A percentile compares a stretch with the other conserved stretches of the same genome.
phyloP scores from a whole-genome alignment of 2,888 invertebrate genomes.

The Pachycephus smyrnensis region DNA sequence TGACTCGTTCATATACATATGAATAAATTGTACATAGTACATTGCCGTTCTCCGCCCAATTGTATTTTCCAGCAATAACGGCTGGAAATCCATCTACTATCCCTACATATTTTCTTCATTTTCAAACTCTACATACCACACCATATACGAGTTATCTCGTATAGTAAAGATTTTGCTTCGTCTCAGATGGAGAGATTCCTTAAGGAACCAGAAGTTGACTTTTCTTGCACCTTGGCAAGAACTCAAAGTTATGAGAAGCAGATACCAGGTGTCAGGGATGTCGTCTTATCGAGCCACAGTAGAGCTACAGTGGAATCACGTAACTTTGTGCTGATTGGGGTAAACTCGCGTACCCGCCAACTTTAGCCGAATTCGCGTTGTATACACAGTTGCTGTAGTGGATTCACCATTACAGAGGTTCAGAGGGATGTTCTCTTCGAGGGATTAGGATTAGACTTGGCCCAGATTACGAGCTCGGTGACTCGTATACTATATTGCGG shows the following conservation, averaged over 20 bases:
- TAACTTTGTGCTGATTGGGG: slow-evolving; percentile 55
- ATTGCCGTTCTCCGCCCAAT: too few relatives aligned
- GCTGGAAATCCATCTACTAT: too few relatives aligned
- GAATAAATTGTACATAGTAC: too few relatives aligned
- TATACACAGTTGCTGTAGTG: slow-evolving; percentile 34
- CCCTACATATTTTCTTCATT: too few relatives aligned
- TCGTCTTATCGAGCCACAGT: neutral
- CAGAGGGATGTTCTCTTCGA: slow-evolving; percentile 27
- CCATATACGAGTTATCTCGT: neutral
- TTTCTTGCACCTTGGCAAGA: neutral
- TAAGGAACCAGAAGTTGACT: neutral
- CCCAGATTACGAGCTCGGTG: slow-evolving; percentile 40
- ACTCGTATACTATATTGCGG: slow-evolving; percentile 38
- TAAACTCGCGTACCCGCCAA: slow-evolving; percentile 46
- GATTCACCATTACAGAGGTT: slow-evolving; percentile 34
- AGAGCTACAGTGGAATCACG: slow-evolving; percentile 23
- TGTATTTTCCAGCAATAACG: too few relatives aligned
- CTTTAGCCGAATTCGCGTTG: slow-evolving; percentile 29
- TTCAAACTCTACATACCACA: too few relatives aligned
- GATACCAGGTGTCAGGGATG: neutral
- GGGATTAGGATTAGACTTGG: slow-evolving; percentile 40
- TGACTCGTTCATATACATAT: too few relatives aligned
- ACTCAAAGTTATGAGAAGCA: neutral
- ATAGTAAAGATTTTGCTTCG: neutral
- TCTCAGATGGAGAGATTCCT: neutral